Evolutionary conservation across 2,113 vertebrate species (phyloP), one percentile per base, ranked within the genome.

Genomic region (Neodontobutis hainanensis): DNA sequence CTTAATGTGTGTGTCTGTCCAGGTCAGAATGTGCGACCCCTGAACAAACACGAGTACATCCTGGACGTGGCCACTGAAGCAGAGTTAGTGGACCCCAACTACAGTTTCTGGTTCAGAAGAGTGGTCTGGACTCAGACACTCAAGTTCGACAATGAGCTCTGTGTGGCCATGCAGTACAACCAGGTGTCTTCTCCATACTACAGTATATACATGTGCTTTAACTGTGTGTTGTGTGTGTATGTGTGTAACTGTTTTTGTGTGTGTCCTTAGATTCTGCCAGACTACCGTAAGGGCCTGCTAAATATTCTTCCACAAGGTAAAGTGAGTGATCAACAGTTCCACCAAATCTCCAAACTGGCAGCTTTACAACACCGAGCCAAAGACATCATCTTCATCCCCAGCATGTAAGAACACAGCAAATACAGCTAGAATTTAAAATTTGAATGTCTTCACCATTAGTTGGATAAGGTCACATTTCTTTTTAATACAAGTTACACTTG

Each of bases 141-240:
- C 51, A 97, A 95, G 84, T 98, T 97, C 0, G 96, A 99, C 63
- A 99, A 96, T 0, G 96, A 99, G 86, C 94, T 98, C 0, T 96
- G 92, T 0, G 94, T 98, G 62, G 94, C 94, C 0, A 92, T 95
- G 91, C 96, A 98, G 78, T 99, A 94, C 66, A 96, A 97, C 87
- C 97, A 98, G 95, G 97, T 55, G 36, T 35, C 11, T 14, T 10
- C 44, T 46, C 44, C 5, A 11, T 6, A 45, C 56, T 40, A 59
- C 61, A 14, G 0, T 0, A n/a, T 27, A 14, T 0, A 3, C 14
- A 12, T 14, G 6, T 16, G 14, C n/a, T 38, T 2, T 15, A 8
- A 8, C 16, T 48, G 5, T 48, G 47, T 15, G 48, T 49, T 46
- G 16, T 27, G 10, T 40, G 11, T 71, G 14, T 51, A 14, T 45